phyloP scores from a whole-genome alignment of 1,140 invertebrate species.

The Muscidifurax raptorellus region DNA sequence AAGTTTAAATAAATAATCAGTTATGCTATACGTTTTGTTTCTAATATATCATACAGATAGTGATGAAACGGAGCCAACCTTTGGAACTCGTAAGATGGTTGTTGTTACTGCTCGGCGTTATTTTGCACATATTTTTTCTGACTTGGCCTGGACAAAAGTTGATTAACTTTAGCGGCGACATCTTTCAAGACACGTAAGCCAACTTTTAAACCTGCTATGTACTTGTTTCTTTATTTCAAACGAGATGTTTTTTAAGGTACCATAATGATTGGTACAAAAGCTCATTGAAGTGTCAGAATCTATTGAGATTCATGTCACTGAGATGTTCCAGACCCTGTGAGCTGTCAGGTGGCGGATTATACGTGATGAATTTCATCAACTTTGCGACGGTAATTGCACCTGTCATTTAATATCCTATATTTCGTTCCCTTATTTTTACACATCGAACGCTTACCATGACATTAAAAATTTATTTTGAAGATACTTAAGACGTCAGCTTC shows the following conservation, averaged over 20 bases:
- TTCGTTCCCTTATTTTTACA: background rate
- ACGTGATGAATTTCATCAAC: background rate
- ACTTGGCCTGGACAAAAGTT: conserved; percentile 55
- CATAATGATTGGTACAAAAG: background rate
- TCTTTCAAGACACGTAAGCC: conserved; percentile 53
- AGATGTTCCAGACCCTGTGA: background rate
- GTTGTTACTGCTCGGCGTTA: conserved; percentile 33
- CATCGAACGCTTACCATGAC: too few species aligned
- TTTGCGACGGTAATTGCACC: background rate
- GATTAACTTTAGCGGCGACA: conserved; percentile 48
- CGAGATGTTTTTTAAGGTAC: background rate
- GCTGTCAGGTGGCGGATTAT: background rate
- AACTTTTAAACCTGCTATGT: too few species aligned
- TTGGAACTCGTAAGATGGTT: conserved; percentile 13
- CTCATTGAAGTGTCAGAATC: background rate
- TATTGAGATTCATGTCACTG: conserved; percentile 2
- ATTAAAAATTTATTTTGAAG: background rate
- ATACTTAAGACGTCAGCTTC: background rate
- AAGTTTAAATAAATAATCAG: too few species aligned
- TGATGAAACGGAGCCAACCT: background rate
- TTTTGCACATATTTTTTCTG: conserved; percentile 54
- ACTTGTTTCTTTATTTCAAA: background rate
- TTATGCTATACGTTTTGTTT: too few species aligned
- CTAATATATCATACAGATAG: background rate
- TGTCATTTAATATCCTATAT: background rate